Base-by-base conservation (phyloP, 23 tunicate species). In the Styela clava region DNA sequence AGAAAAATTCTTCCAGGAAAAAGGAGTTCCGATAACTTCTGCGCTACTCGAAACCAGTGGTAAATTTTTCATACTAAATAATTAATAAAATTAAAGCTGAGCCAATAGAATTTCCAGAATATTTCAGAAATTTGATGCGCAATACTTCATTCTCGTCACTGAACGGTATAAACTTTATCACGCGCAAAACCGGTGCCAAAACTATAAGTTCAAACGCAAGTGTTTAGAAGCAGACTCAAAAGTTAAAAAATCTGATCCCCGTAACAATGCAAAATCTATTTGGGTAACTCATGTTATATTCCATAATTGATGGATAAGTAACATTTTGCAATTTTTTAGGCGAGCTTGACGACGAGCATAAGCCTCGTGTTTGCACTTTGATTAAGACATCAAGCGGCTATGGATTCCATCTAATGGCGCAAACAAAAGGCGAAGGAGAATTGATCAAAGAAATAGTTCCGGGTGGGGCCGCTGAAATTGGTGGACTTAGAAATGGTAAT, bases 331-430 rank as follows among this genome's bases (percentile, higher is more conserved):
- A 44, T 5, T 16, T 71, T 71, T 71, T 23, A 71, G 85, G 73
- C n/a, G 85, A 86, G 23, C 69, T 67, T 1, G 73, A 73, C 16
- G 79, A 61, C 24, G 73, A 63, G 1, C 98, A 84, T 22, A 79
- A 79, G 32, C 98, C 98, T 2, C 88, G 98, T 12, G 30, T 84
- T 12, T 93, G 98, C 68, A 74, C 35, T 33, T 71, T 93, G 32
- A 69, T 44, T 30, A 84, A 74, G 37, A 62, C 34, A 3, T 23
- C 64, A 7, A 35, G 73, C n/a, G 87, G 87, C 24, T 88, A 64
- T 74, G 98, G 98, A 2, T 93, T 93, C 89, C 88, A 88, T 77
- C 63, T 93, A 31, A 87, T 83, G 74, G 82, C 89, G 7, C 89
- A 87, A 44, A 82, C 84, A n/a, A 82, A 62, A 19, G 62, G 95